A percentile compares a stretch with the other conserved stretches of the same genome.
phyloP scores from a whole-genome alignment of 2,888 invertebrate species.

The Harmothoe impar region DNA sequence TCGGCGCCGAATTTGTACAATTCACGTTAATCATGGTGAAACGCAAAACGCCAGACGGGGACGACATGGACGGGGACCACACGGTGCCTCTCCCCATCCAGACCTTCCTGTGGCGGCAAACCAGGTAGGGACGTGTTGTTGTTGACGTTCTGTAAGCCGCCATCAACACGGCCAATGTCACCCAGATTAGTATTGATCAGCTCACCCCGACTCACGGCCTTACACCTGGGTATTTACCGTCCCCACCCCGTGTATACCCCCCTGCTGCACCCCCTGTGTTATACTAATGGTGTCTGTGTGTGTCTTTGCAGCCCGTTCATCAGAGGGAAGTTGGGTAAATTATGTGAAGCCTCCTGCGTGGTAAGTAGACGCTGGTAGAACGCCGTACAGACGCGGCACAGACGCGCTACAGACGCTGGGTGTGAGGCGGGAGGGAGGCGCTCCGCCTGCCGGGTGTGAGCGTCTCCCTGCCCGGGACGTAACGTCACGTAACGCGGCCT shows the following conservation, averaged over 20 bases:
- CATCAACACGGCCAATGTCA: constrained; percentile 31
- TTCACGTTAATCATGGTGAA: constrained; percentile 75
- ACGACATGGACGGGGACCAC: constrained; percentile 78
- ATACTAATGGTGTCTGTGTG: constrained; percentile 37
- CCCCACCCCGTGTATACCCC: neutral
- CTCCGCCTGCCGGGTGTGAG: neutral
- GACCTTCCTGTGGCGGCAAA: constrained; percentile 98
- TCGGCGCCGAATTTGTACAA: constrained; percentile 45
- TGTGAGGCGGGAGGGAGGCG: neutral
- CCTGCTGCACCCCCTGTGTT: neutral
- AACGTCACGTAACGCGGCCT: neutral
- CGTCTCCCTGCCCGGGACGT: neutral
- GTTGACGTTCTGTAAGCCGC: neutral
- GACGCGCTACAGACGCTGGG: neutral
- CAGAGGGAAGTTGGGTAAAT: constrained; percentile 95
- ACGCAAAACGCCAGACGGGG: constrained; percentile 77
- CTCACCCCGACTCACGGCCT: neutral
- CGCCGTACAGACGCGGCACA: neutral
- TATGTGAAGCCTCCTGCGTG: constrained; percentile 98
- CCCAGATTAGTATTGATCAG: constrained; percentile 10
- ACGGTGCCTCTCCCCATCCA: constrained; percentile 96
- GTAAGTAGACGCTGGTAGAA: constrained; percentile 86
- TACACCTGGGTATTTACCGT: neutral
- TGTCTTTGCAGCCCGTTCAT: constrained; percentile 93
- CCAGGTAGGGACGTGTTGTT: constrained; percentile 86